A percentile compares a stretch with the other conserved stretches of the same genome.
These are phyloP conservation scores for Silurus glanis DNA, from an alignment of 2,113 vertebrate genomes.

Conservation along the genomic window DNA sequence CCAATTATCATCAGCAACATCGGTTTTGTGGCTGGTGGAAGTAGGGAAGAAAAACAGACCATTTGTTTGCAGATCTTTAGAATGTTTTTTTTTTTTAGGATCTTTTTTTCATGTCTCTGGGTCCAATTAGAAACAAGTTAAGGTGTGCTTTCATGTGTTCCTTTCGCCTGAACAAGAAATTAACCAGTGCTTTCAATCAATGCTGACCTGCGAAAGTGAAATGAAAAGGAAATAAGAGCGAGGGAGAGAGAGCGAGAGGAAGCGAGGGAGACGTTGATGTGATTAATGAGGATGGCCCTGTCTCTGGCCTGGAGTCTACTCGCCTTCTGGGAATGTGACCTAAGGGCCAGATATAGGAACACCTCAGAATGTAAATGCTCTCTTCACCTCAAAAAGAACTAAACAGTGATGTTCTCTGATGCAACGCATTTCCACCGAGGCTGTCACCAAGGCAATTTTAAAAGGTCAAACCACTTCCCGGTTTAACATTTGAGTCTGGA, in stretches of 20 bases:
- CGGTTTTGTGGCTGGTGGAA: neutral
- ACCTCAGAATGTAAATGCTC: conserved; percentile 60
- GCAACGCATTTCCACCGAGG: conserved; percentile 24
- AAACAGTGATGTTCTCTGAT: neutral
- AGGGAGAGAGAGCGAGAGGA: conserved; percentile 27
- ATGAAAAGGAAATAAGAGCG: conserved; percentile 60
- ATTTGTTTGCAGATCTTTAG: conserved; percentile 52
- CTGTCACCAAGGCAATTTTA: conserved; percentile 7
- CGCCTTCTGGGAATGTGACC: conserved; percentile 71
- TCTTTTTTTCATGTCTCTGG: conserved; percentile 40
- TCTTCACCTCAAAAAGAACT: neutral
- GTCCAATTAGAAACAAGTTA: conserved; percentile 73
- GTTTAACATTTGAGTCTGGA: neutral
- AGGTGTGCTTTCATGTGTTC: conserved; percentile 65
- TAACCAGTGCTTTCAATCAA: conserved; percentile 77
- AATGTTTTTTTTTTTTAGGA: conserved; percentile 48
- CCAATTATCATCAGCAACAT: no score
- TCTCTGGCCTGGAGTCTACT: conserved; percentile 64
- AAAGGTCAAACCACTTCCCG: neutral
- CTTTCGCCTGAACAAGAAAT: conserved; percentile 64
- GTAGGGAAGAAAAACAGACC: conserved; percentile 1
- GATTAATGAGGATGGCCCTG: conserved; percentile 80
- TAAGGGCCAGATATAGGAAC: conserved; percentile 53
- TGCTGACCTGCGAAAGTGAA: conserved; percentile 69
- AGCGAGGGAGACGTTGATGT: conserved; percentile 55